phyloP scores from a whole-genome alignment of 2,797 vertebrate genomes.

The Arrhamphus sclerolepis region DNA sequence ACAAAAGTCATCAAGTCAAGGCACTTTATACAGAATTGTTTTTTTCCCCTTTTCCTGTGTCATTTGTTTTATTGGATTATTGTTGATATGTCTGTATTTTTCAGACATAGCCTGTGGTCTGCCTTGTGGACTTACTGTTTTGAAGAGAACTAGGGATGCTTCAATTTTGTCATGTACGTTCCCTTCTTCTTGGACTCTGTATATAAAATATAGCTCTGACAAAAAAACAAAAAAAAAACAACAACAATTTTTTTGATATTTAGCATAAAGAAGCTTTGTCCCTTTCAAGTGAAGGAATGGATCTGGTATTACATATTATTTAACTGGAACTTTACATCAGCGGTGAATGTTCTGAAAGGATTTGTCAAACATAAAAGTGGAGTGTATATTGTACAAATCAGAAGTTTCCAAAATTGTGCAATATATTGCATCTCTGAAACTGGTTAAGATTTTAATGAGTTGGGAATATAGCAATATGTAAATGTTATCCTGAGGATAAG shows the following conservation, averaged over 20 bases:
- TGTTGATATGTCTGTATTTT: conserved; percentile 59
- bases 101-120: conserved; percentile 61
- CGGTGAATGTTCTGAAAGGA: conserved; percentile 33
- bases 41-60: conserved; percentile 4
- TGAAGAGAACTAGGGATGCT: conserved; percentile 47
- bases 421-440: conserved; percentile 36
- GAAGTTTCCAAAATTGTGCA: conserved; percentile 38
- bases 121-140: conserved; percentile 23
- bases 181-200: conserved; percentile 57
- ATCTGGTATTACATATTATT: conserved; percentile 53
- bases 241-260: conserved; percentile 51
- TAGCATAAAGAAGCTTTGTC: conserved; percentile 28
- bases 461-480: conserved; percentile 10
- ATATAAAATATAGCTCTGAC: conserved; percentile 64
- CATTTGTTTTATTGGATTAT: conserved; percentile 1
- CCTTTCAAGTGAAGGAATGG: conserved; percentile 50
- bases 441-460: conserved; percentile 26
- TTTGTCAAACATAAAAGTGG: conserved; percentile 42
- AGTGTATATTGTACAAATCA: conserved; percentile 40
- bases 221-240: too few relatives aligned
- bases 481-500: conserved; percentile 49
- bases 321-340: conserved; percentile 44
- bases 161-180: conserved; percentile 66
- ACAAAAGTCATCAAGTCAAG: too few relatives aligned
- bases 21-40: conserved; percentile 11